Evolutionary conservation across 1,140 invertebrate genomes (phyloP).

Genomic region (Chrysomallon squamiferum): DNA sequence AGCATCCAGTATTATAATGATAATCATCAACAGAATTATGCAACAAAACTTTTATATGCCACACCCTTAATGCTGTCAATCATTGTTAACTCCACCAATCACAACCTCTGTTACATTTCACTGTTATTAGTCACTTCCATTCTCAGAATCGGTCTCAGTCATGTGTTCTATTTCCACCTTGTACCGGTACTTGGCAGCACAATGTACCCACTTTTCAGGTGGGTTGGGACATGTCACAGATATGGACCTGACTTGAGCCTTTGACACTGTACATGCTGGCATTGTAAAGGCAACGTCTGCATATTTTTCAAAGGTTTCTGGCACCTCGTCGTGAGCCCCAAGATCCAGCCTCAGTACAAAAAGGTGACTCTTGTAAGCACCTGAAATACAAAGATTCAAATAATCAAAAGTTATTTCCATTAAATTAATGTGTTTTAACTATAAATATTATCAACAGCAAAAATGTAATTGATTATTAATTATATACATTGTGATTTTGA

Average conservation of each 20-base stretch:
- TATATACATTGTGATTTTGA: too few species aligned
- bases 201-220: conserved; percentile 97
- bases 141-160: conserved; percentile 28
- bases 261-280: conserved; percentile 96
- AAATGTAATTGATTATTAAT: too few species aligned
- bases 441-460: too few species aligned
- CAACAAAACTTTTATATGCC: too few species aligned
- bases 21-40: too few species aligned
- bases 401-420: too few species aligned
- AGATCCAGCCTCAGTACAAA: conserved; percentile 91
- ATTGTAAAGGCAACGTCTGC: conserved; percentile 97
- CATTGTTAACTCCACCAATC: too few species aligned
- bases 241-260: conserved; percentile 94
- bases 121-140: conserved; percentile 15
- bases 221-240: conserved; percentile 91
- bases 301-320: conserved; percentile 86
- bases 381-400: conserved; percentile 70
- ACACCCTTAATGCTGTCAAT: too few species aligned
- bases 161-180: conserved; percentile 65
- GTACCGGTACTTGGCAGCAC: conserved; percentile 96
- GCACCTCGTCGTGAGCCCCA: conserved; percentile 96
- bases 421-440: too few species aligned
- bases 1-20: too few species aligned
- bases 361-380: conserved; percentile 94
- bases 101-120: too few species aligned